Evolutionary conservation across 1,140 invertebrate species (phyloP).

Genomic region (Drosophila bocki): DNA sequence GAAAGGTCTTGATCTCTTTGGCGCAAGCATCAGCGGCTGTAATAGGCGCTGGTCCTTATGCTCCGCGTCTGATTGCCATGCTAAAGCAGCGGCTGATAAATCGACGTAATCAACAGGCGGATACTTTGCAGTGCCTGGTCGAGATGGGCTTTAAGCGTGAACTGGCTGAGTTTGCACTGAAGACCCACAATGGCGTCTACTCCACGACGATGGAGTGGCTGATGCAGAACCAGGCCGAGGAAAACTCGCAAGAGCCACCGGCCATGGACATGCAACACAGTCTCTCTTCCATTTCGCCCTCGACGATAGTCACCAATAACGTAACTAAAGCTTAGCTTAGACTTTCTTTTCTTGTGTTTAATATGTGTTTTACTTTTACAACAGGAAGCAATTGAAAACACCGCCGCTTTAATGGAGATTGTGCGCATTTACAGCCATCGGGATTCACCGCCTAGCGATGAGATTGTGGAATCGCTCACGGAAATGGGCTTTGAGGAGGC

Average conservation of each 20-base stretch:
- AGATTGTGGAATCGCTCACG: slow-evolving; percentile 66
- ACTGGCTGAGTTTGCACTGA: slow-evolving; percentile 71
- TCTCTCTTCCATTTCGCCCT: slow-evolving; percentile 73
- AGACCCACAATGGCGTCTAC: slow-evolving; percentile 74
- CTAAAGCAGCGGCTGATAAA: slow-evolving; percentile 81
- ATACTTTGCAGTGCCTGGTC: slow-evolving; percentile 79
- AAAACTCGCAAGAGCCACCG: slow-evolving; percentile 34
- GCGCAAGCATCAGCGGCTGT: slow-evolving; percentile 80
- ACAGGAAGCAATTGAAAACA: slow-evolving; percentile 77
- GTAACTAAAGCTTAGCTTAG: slow-evolving; percentile 27
- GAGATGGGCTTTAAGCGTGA: slow-evolving; percentile 83
- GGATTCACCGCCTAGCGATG: slow-evolving; percentile 70
- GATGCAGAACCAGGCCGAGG: slow-evolving; percentile 75
- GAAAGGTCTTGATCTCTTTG: slow-evolving; percentile 81
- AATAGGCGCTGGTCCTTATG: slow-evolving; percentile 80
- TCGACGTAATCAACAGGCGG: slow-evolving; percentile 72
- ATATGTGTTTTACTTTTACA: not conserved
- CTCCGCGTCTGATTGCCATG: slow-evolving; percentile 78
- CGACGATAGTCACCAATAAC: slow-evolving; percentile 74
- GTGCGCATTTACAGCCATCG: slow-evolving; percentile 83
- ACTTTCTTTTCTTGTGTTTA: not conserved
- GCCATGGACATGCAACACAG: slow-evolving; percentile 67
- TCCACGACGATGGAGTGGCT: slow-evolving; percentile 79
- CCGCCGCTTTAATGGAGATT: slow-evolving; percentile 80
- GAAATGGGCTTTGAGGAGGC: slow-evolving; percentile 83